Evolutionary conservation across 2,888 invertebrate genomes (phyloP), one percentile per base, ranked within the genome.

Genomic region (Epirrita christyi): DNA sequence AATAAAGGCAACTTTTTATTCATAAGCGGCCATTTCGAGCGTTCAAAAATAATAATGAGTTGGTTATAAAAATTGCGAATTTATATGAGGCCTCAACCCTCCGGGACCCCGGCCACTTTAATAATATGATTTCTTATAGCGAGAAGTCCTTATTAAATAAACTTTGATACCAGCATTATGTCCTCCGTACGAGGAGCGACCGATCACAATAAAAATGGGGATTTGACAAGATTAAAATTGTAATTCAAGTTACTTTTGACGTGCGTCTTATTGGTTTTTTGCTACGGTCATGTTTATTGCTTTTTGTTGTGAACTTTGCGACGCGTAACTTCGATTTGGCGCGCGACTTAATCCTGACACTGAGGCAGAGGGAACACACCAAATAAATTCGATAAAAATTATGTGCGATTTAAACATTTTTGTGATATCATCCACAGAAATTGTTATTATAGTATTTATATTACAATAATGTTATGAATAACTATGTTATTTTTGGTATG

Each of bases 151-250:
- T 88, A 85, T 88, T 88, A 88, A 89, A 88, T 88, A 88, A 87
- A 87, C 83, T 88, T 88, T 86, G 85, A 82, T 85, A 82, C 79
- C 81, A 84, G 87, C 89, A 86, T 88, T 81, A 86, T 88, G 86
- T 84, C 84, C 81, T 72, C 80, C 73, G 75, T 72, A 75, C 77
- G 73, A 73, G 73, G 78, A 63, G 70, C 79, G 77, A 66, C 77
- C 76, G 82, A 79, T 80, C 80, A 81, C 84, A 84, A 92, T 92
- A 92, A 92, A 92, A 88, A 85, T 80, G 77, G 80, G 90, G 90
- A 92, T 92, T 88, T 85, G 90, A 88, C 88, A 86, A 88, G 91
- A 92, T 92, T 92, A 88, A 90, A 90, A 90, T 88, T 90, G 88
- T 91, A 89, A 88, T 85, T 87, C 88, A 88, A 87, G 86, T 86